These are phyloP conservation scores for Graphium colonna DNA, from an alignment of 2,888 invertebrate genomes.

Conservation along the genomic window DNA sequence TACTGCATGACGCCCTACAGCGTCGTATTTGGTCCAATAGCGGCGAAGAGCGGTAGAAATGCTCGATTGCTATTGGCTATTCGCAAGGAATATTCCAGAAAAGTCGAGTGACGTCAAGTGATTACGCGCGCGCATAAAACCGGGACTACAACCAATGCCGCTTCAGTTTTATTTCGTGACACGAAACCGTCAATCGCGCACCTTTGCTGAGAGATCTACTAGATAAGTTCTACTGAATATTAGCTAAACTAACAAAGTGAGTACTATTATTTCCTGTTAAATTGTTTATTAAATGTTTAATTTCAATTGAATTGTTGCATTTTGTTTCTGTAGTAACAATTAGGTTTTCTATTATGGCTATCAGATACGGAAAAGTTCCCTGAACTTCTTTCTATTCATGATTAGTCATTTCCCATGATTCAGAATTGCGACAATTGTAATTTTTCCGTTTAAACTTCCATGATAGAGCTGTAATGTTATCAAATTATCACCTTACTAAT, in stretches of 20 bases:
- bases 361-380: conserved; percentile 28
- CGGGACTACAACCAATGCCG: conserved; percentile 41
- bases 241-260: conserved; percentile 53
- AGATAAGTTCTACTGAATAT: conserved; percentile 51
- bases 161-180: conserved; percentile 57
- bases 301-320: conserved; percentile 7
- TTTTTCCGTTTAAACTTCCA: conserved; percentile 9
- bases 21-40: conserved; percentile 51
- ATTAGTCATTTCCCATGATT: conserved; percentile 28
- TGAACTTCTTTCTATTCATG: conserved; percentile 30
- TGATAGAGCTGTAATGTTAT: background rate
- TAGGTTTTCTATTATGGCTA: background rate
- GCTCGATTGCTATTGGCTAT: conserved; percentile 50
- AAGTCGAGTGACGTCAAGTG: conserved; percentile 56
- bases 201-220: conserved; percentile 67
- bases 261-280: conserved; percentile 34
- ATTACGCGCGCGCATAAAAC: conserved; percentile 47
- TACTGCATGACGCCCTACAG: conserved; percentile 25
- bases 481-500: too few relatives aligned
- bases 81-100: conserved; percentile 68
- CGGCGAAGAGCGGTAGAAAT: conserved; percentile 31
- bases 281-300: conserved; percentile 2
- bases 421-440: background rate
- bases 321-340: background rate
- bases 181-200: conserved; percentile 76